Evolutionary conservation across 2,888 invertebrate genomes (phyloP).

Genomic region (Thysanoteuthis rhombus): DNA sequence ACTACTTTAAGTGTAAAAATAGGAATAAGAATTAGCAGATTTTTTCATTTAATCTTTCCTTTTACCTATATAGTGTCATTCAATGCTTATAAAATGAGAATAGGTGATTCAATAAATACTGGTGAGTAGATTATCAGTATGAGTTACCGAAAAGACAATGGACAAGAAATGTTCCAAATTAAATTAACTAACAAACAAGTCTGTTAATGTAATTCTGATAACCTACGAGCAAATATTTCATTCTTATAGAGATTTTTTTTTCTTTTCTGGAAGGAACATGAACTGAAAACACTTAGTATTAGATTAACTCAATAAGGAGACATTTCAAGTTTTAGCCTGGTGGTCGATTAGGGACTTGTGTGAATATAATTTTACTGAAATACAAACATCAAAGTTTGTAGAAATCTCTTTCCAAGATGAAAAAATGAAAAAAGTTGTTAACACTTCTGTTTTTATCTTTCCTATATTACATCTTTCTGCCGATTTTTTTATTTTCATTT

Average conservation of each 20-base stretch:
- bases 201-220: no score
- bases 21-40: background rate
- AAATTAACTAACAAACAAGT: no score
- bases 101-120: no score
- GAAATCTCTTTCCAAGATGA: background rate
- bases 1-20: background rate
- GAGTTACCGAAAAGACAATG: no score
- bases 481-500: background rate
- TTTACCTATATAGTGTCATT: background rate
- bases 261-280: no score
- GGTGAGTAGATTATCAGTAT: no score
- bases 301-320: no score
- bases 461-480: background rate
- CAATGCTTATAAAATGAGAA: no score
- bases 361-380: background rate
- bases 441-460: background rate
- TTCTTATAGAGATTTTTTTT: no score
- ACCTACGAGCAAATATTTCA: no score
- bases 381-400: background rate
- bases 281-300: background rate
- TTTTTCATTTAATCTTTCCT: background rate
- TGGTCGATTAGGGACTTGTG: background rate
- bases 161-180: no score
- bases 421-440: no score
- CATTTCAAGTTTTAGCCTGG: background rate